Evolutionary conservation across 2,797 vertebrate genomes (phyloP), one percentile per base, ranked within the genome.

Genomic region (Taenioides sp.): DNA sequence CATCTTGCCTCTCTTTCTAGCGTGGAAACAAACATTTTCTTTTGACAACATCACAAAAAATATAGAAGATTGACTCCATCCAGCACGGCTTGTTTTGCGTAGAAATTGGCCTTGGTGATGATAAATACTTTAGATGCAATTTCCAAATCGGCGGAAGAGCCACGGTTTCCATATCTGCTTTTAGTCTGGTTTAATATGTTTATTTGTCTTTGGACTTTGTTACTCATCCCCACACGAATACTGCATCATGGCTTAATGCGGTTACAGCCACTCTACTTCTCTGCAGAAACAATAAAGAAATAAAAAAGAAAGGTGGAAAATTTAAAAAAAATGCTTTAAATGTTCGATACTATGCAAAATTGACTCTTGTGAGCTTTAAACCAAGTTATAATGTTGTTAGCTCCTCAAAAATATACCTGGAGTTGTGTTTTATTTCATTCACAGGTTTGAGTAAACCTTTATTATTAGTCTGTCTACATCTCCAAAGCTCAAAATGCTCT

Each of bases 131-230:
- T 80, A 63, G 31, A 67, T 9, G 54, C 79, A 83, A 83, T 85
- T 91, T 83, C 43, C 63, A 83, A 80, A 79, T 68, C 60, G 69
- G 64, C 72, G 74, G 70, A 78, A 71, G 70, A 77, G 78, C 70
- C 78, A 72, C 85, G 80, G 82, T 78, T 87, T 80, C 73, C 68
- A 60, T 82, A 76, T 72, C 65, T 62, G 73, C 71, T 52, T 49
- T 54, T 66, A 67, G 77, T 84, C 82, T 65, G 65, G 71, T 79
- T 80, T 84, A 87, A 88, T 85, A 79, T 84, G 83, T 85, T 83
- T 90, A 85, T 87, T 89, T 88, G 84, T 88, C 80, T 78, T 68
- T 43, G 67, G 79, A 69, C 85, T 85, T 87, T 84, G 82, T 78
- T 87, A 84, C 88, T 88, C 79, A 67, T 76, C 70, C 68, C 62